phyloP scores from a whole-genome alignment of 2,113 vertebrate genomes.

The Stigmatopora argus region DNA sequence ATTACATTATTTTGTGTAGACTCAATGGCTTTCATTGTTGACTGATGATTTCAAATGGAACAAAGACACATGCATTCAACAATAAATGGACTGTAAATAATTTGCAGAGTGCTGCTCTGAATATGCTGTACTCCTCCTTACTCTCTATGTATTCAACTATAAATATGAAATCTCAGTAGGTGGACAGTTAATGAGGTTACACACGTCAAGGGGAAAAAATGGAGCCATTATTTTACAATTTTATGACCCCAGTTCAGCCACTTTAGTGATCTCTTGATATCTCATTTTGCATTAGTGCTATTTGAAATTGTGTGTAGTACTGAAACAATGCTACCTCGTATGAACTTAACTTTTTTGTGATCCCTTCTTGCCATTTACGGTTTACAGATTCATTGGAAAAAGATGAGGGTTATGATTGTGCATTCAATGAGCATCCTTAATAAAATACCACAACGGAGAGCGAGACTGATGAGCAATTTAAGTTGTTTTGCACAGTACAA shows the following conservation, averaged over 20 bases:
- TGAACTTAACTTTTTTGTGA: neutral
- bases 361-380: too few species aligned
- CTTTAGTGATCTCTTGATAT: neutral
- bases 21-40: neutral
- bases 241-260: neutral
- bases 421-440: too few species aligned
- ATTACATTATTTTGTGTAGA: neutral
- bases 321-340: neutral
- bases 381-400: too few species aligned
- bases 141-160: neutral
- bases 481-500: too few species aligned
- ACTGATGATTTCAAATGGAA: neutral
- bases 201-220: neutral
- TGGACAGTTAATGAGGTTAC: neutral
- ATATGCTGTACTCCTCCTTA: neutral
- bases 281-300: neutral
- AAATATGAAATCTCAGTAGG: neutral
- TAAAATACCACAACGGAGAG: too few species aligned
- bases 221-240: neutral
- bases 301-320: neutral
- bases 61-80: neutral
- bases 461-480: too few species aligned
- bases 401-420: too few species aligned
- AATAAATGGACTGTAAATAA: neutral
- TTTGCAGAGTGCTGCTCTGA: conserved; percentile 4